Base-by-base conservation (phyloP, 2,113 vertebrate genomes). In the Actenoides lindsayi region DNA sequence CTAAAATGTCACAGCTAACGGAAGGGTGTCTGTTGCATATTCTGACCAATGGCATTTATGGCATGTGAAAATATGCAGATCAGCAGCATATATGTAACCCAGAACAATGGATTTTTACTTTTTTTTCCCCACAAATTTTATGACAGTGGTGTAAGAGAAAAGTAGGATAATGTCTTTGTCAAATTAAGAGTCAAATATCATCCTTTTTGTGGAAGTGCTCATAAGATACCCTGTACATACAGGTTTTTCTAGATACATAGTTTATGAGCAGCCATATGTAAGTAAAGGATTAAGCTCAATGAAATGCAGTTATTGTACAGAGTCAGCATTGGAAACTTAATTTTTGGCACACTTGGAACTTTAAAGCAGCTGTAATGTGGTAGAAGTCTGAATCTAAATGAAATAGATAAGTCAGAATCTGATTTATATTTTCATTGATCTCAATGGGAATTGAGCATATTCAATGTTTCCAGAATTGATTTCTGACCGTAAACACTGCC, bases 401-500 rank as follows among this genome's bases (percentile, higher is more conserved):
- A 87, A 81, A 64, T 13, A 89, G 24, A 16, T 63, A 70, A 41
- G 30, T 91, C 30, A 76, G 23, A 89, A 71, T 16, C 15, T 68
- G n/a, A 91, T 91, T 78, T 71, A 75, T 71, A 56, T 74, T 89
- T 83, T 86, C 24, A 91, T 71, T 77, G 35, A 57, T 73, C 21
- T 69, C 44, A 93, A 28, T 44, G n/a, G 28, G 12, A 90, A 83
- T 57, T 64, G 44, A 93, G 37, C 5, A 16, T 73, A 83, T 50
- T 74, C 62, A 53, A 14, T 60, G 37, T 56, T 88, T 95, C 70
- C 41, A 93, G n/a, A 77, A 93, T 6, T 65, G n/a, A 92, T 92
- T 95, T 88, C 71, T 1, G 1, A 19, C 39, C 62, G 28, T 23
- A 92, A 50, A 48, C 25, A 76, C 35, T 90, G 70, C 12, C 31